These are phyloP conservation scores for Heliconius eleuchia DNA, from an alignment of 1,140 invertebrate species.

Conservation along the genomic window DNA sequence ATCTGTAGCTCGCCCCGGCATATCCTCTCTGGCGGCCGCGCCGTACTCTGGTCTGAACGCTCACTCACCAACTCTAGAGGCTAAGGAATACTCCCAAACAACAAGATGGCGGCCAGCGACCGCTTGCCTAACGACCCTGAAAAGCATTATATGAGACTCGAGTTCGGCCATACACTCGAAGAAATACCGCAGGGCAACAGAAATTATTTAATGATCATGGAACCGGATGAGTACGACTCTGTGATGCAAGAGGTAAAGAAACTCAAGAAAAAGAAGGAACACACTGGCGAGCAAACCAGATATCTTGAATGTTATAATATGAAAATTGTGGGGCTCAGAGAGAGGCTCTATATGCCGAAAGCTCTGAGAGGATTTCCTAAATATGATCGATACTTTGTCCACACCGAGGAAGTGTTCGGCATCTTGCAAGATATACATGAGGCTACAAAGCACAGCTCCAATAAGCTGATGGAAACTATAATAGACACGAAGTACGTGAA, in stretches of 20 bases:
- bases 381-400: background rate
- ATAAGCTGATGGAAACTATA: background rate
- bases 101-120: conserved; percentile 7
- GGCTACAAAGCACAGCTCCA: background rate
- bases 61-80: too few species aligned
- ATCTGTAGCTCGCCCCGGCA: background rate
- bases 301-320: conserved; percentile 5
- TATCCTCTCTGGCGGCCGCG: background rate
- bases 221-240: background rate
- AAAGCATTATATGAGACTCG: background rate
- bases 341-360: conserved; percentile 2
- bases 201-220: background rate
- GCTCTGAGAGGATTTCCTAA: background rate
- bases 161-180: background rate
- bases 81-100: background rate
- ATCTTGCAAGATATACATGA: background rate
- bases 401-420: background rate
- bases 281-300: background rate
- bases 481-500: background rate
- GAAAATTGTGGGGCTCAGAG: background rate
- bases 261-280: background rate
- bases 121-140: background rate
- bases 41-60: background rate
- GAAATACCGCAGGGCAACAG: background rate
- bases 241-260: background rate